Conservation (phyloP, 2,113 vertebrate genomes). For the Tragelaphus strepsiceros region DNA sequence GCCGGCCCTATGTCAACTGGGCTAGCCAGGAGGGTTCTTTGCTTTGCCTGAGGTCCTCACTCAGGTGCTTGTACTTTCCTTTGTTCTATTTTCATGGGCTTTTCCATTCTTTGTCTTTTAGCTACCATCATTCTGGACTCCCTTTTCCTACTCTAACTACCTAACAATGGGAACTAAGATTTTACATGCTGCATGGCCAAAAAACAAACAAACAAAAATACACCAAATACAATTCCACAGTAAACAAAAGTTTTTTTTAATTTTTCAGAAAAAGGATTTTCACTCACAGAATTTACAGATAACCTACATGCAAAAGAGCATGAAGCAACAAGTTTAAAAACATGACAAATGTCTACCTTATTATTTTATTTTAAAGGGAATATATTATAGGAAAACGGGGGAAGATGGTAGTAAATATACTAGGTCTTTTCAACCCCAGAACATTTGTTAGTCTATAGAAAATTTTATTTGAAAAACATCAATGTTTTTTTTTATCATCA, state of each 20-base stretch:
- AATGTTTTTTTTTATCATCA: neutral
- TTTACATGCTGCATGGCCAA: neutral
- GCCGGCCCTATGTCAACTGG: neutral
- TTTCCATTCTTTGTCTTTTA: neutral
- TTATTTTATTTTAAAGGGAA: neutral
- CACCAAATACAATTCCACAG: neutral
- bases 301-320: neutral
- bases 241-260: neutral
- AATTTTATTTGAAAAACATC: neutral
- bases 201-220: neutral
- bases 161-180: neutral
- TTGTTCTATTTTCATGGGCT: neutral
- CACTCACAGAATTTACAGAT: neutral
- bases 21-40: neutral
- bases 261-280: neutral
- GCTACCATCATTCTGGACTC: neutral
- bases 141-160: neutral
- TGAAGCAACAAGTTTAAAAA: neutral
- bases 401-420: neutral
- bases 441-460: neutral
- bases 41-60: neutral
- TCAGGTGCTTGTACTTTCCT: neutral
- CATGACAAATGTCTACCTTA: fast-evolving
- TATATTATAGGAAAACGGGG: neutral
- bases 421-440: neutral